phyloP scores from a whole-genome alignment of 2,797 vertebrate species.

The Pipistrellus kuhlii region DNA sequence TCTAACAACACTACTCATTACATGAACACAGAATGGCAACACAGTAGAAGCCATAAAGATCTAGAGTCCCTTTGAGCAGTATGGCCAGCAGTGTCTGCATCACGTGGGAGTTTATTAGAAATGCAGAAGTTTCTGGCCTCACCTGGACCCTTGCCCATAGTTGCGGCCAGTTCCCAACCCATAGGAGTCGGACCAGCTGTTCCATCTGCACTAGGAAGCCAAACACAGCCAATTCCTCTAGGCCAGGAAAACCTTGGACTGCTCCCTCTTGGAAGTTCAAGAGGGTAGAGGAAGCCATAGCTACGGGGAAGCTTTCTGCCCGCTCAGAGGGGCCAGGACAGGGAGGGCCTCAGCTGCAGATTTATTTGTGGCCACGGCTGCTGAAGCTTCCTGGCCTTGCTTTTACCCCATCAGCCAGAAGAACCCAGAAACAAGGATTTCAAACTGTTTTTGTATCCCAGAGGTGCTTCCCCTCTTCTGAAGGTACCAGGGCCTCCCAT shows the following conservation, averaged over 20 bases:
- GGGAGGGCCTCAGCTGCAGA: constrained; percentile 10
- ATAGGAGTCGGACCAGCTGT: constrained; percentile 44
- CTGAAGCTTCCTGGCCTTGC: not conserved
- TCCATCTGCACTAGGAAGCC: constrained; percentile 32
- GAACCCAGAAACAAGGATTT: constrained; percentile 20
- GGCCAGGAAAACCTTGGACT: constrained; percentile 53
- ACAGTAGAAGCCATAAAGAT: not conserved
- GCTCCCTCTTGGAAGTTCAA: constrained; percentile 60
- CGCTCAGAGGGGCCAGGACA: constrained; percentile 13
- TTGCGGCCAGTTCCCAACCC: not conserved
- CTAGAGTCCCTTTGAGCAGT: not conserved
- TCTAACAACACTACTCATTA: constrained; percentile 5
- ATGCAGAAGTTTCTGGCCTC: not conserved
- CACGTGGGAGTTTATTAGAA: not conserved
- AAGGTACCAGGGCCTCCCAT: not conserved
- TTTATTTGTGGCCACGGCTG: not conserved
- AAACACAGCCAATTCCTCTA: constrained; percentile 54
- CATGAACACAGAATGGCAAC: constrained; percentile 39
- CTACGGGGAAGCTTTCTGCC: constrained; percentile 33
- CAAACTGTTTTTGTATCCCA: not conserved
- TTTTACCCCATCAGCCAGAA: not conserved
- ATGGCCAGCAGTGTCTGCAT: not conserved
- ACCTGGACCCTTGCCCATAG: not conserved
- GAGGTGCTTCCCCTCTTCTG: not conserved
- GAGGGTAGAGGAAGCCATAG: constrained; percentile 19